Conservation (phyloP, 2,888 invertebrate genomes). For the Athalia rosae region DNA sequence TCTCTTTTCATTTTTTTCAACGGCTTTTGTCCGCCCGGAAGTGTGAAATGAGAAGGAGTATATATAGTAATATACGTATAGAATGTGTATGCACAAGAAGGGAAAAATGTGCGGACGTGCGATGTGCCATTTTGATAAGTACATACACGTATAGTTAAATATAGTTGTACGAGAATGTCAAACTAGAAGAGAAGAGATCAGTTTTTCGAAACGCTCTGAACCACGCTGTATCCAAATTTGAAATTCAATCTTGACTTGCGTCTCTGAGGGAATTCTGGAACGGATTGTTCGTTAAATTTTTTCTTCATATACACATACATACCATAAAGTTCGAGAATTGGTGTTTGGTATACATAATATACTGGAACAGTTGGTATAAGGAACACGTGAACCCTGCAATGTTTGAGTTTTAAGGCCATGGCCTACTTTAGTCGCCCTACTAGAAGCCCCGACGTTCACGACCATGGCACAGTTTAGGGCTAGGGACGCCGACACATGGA, state of each 20-base stretch:
- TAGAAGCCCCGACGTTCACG: conserved; percentile 37
- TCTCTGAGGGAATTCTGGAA: no score
- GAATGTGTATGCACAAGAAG: not conserved
- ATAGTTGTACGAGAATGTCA: not conserved
- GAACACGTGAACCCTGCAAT: conserved; percentile 36
- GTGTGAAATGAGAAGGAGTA: not conserved
- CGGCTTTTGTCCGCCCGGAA: not conserved
- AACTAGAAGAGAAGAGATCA: not conserved
- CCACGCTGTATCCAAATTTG: no score
- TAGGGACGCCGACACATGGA: no score
- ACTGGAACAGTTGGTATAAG: no score
- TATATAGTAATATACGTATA: not conserved
- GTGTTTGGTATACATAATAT: no score
- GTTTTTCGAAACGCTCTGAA: not conserved
- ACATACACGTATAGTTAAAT: no score
- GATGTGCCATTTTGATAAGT: not conserved
- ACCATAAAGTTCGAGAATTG: no score
- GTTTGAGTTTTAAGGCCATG: conserved; percentile 48
- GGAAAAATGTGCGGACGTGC: no score
- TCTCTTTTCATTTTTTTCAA: not conserved
- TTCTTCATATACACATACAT: no score
- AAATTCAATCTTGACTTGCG: no score
- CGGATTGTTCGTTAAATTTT: no score
- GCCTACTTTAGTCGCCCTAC: conserved; percentile 46
- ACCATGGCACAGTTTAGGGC: conserved; percentile 43